A percentile compares a stretch with the other conserved stretches of the same genome.
Conservation (phyloP, 2,888 invertebrate species). For the Coleophora flavipennella region DNA sequence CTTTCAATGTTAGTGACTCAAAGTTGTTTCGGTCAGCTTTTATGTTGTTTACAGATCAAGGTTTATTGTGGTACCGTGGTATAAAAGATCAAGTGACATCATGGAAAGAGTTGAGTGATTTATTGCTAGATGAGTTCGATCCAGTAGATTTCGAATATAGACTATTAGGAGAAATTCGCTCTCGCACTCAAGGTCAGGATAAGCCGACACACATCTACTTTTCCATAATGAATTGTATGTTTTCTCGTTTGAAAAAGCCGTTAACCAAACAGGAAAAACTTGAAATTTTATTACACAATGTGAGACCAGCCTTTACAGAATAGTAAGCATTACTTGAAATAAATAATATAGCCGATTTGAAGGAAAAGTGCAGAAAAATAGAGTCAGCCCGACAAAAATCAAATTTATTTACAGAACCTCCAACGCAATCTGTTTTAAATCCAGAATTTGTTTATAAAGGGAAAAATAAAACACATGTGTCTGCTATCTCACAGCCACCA, state of each 20-base stretch:
- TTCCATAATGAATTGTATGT: neutral
- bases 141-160: constrained; percentile 1
- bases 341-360: no score
- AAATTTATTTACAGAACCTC: no score
- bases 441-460: no score
- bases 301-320: neutral
- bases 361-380: neutral
- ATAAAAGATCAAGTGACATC: no score
- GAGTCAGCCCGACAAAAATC: no score
- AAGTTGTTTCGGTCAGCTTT: neutral
- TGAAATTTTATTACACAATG: neutral
- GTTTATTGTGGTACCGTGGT: neutral
- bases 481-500: no score
- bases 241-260: neutral
- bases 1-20: neutral
- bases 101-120: neutral
- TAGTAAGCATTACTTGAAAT: no score
- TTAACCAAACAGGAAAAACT: no score
- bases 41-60: neutral
- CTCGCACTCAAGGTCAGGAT: neutral
- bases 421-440: neutral
- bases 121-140: neutral
- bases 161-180: neutral
- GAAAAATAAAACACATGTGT: no score
- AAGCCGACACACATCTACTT: constrained; percentile 1